Conservation (phyloP, 2,888 invertebrate species). For the Leptopilina syphax region DNA sequence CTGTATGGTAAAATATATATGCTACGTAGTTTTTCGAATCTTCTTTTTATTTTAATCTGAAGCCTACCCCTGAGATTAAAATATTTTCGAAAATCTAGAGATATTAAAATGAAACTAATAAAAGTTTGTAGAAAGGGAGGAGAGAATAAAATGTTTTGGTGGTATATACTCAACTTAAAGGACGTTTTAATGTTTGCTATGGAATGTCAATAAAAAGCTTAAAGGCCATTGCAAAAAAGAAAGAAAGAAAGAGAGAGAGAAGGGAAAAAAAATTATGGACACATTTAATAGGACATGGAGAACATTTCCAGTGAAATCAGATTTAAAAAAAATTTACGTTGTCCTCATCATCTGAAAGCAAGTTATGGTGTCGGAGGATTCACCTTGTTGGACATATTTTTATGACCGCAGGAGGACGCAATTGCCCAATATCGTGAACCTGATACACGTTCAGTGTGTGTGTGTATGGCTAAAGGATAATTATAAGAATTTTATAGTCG, state of each 20-base stretch:
- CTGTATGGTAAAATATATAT: no score
- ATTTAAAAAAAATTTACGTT: slow-evolving; percentile 26
- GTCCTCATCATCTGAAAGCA: slow-evolving; percentile 4
- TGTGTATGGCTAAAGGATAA: slow-evolving; percentile 56
- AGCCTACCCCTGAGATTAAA: no score
- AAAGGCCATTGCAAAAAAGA: background rate
- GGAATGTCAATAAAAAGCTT: slow-evolving; percentile 13
- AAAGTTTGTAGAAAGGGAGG: no score
- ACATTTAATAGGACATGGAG: slow-evolving; percentile 14
- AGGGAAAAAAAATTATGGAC: slow-evolving; percentile 12
- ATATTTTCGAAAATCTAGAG: no score
- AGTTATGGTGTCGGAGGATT: slow-evolving; percentile 29
- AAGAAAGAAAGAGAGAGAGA: no score
- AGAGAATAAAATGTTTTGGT: background rate
- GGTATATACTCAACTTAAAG: background rate
- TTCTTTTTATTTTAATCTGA: background rate
- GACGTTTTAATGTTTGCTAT: background rate
- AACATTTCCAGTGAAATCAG: slow-evolving; percentile 36
- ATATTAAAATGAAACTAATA: no score
- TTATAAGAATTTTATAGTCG: slow-evolving; percentile 70
- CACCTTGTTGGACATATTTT: slow-evolving; percentile 16
- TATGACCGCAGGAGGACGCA: slow-evolving; percentile 40
- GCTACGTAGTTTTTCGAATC: no score
- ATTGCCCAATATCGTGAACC: slow-evolving; percentile 55
- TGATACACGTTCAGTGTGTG: slow-evolving; percentile 52